Evolutionary conservation across 2,888 invertebrate species (phyloP).

Genomic region (Ochropacha duplaris): DNA sequence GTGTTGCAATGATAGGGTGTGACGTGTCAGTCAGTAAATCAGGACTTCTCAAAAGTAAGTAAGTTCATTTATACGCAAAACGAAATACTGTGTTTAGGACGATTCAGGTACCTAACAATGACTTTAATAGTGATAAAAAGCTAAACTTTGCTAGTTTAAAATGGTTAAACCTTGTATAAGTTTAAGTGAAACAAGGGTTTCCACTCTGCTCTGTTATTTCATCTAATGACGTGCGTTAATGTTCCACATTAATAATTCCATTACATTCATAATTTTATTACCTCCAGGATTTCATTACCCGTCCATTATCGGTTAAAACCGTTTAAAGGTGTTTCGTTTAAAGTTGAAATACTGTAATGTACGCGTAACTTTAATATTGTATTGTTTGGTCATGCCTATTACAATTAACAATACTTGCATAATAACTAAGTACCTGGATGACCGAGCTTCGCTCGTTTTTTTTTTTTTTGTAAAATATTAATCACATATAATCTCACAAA

Average conservation of each 20-base stretch:
- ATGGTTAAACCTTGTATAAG: constrained; percentile 15
- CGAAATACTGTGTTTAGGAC: too few species aligned
- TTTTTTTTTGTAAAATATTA: too few species aligned
- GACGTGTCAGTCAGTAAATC: too few species aligned
- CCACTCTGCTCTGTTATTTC: constrained; percentile 25
- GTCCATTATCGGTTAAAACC: constrained; percentile 24
- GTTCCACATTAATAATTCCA: constrained; percentile 13
- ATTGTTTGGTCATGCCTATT: too few species aligned
- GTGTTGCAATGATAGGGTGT: too few species aligned
- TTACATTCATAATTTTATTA: constrained; percentile 28
- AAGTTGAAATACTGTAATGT: background rate
- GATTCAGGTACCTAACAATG: too few species aligned
- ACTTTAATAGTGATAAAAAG: background rate
- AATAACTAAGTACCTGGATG: too few species aligned
- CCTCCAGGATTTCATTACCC: constrained; percentile 29
- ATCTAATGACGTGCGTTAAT: constrained; percentile 28
- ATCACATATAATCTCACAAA: too few species aligned
- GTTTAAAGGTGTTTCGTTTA: constrained; percentile 11
- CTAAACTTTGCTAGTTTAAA: background rate
- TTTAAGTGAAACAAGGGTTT: constrained; percentile 9
- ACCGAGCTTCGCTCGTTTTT: too few species aligned
- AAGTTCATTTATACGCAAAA: too few species aligned
- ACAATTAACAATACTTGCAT: too few species aligned
- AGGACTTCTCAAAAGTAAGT: too few species aligned
- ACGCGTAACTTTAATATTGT: background rate